phyloP scores from a whole-genome alignment of 2,113 vertebrate genomes.

The Austrofundulus limnaeus region DNA sequence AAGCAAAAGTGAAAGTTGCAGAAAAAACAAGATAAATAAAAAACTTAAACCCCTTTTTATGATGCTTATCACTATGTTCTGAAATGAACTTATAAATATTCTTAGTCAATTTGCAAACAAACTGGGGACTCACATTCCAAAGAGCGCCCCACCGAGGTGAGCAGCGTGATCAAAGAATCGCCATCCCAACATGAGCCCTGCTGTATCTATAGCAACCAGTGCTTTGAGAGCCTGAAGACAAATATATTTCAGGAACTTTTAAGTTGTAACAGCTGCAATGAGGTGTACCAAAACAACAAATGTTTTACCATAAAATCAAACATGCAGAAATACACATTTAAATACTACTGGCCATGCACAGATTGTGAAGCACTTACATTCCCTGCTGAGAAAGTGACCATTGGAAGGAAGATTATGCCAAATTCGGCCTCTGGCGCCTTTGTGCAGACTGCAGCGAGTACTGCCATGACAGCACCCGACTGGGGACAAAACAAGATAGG shows the following conservation, averaged over 20 bases:
- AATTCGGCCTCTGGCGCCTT: conserved; percentile 93
- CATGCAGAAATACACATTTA: conserved; percentile 45
- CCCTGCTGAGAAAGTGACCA: conserved; percentile 93
- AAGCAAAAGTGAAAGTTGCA: no score
- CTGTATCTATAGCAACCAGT: conserved; percentile 88
- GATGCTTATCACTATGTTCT: no score
- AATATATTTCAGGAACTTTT: not conserved
- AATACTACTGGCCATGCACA: conserved; percentile 38
- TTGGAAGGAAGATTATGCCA: conserved; percentile 91
- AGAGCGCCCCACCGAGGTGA: conserved; percentile 93
- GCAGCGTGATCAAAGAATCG: conserved; percentile 94
- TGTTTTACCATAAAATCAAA: conserved; percentile 1
- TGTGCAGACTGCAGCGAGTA: conserved; percentile 89
- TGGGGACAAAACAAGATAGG: conserved; percentile 61
- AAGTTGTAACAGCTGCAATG: not conserved
- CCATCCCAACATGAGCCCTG: conserved; percentile 91
- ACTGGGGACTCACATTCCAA: conserved; percentile 87
- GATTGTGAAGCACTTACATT: conserved; percentile 79
- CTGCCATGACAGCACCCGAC: conserved; percentile 95
- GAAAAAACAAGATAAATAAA: no score
- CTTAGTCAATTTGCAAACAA: not conserved
- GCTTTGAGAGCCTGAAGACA: conserved; percentile 87
- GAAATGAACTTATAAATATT: not conserved
- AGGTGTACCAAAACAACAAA: not conserved
- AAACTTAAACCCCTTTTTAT: no score